phyloP scores from a whole-genome alignment of 2,888 invertebrate species.

The Lepidocyrtinus sp. region DNA sequence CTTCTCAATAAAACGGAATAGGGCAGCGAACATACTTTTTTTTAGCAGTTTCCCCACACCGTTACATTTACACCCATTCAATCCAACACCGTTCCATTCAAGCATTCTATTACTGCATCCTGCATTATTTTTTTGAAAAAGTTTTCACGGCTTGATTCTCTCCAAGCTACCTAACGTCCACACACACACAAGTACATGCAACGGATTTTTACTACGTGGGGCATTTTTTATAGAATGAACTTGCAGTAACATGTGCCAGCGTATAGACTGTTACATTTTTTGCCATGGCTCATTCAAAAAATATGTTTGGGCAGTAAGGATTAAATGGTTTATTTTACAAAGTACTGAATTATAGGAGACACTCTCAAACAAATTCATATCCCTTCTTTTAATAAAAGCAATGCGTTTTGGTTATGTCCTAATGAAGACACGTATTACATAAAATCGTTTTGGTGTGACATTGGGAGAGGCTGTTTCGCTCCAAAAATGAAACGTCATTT shows the following conservation, averaged over 20 bases:
- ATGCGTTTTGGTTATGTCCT: too few relatives aligned
- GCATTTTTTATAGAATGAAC: background rate
- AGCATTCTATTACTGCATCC: constrained; percentile 52
- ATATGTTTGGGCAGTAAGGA: too few relatives aligned
- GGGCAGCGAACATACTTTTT: background rate
- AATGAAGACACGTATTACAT: too few relatives aligned
- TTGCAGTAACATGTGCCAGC: background rate
- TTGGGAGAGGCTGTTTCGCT: too few relatives aligned
- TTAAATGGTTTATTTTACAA: too few relatives aligned
- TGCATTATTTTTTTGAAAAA: constrained; percentile 52
- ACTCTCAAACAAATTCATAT: too few relatives aligned
- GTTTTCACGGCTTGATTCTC: constrained; percentile 48
- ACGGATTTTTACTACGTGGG: background rate
- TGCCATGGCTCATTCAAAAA: too few relatives aligned
- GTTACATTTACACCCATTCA: background rate
- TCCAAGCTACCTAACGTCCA: background rate
- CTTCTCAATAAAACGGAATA: background rate
- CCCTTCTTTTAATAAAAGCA: too few relatives aligned
- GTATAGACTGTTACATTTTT: background rate
- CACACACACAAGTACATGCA: background rate
- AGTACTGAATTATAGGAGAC: too few relatives aligned
- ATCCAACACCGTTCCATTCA: background rate
- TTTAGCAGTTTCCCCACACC: background rate
- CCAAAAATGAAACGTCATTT: too few relatives aligned
- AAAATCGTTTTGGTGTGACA: too few relatives aligned